Percentiles rank a stretch among this genome's conserved stretches.
phyloP scores from a whole-genome alignment of 1,140 invertebrate genomes.

The Acromyrmex charruanus region DNA sequence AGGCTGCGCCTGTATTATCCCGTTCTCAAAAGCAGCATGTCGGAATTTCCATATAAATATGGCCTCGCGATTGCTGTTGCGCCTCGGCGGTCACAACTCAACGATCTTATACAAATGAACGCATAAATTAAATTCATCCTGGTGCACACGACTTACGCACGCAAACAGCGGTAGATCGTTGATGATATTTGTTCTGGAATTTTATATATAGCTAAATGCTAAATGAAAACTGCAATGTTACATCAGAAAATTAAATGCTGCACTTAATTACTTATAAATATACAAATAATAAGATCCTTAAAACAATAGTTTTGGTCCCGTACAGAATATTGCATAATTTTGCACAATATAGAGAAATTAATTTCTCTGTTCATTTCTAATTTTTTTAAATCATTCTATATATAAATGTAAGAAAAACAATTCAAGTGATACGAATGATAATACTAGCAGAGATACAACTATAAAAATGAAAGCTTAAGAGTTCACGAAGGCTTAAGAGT shows the following conservation, averaged over 20 bases:
- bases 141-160: not conserved
- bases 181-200: constrained; percentile 15
- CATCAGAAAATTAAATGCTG: not conserved
- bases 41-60: constrained; percentile 75
- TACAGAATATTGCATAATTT: no score
- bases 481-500: no score
- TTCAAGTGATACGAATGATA: no score
- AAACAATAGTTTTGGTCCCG: no score
- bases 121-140: constrained; percentile 71
- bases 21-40: constrained; percentile 57
- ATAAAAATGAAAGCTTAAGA: no score
- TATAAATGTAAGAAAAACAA: no score
- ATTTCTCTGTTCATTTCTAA: no score
- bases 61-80: constrained; percentile 53
- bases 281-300: no score
- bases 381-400: no score
- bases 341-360: no score
- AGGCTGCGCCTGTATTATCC: not conserved
- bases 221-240: not conserved
- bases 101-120: constrained; percentile 57
- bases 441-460: no score
- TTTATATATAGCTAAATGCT: not conserved
- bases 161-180: not conserved
- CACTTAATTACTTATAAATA: not conserved
- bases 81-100: constrained; percentile 61